Base-by-base conservation (phyloP, 2,797 vertebrate genomes). In the Alca torda region DNA sequence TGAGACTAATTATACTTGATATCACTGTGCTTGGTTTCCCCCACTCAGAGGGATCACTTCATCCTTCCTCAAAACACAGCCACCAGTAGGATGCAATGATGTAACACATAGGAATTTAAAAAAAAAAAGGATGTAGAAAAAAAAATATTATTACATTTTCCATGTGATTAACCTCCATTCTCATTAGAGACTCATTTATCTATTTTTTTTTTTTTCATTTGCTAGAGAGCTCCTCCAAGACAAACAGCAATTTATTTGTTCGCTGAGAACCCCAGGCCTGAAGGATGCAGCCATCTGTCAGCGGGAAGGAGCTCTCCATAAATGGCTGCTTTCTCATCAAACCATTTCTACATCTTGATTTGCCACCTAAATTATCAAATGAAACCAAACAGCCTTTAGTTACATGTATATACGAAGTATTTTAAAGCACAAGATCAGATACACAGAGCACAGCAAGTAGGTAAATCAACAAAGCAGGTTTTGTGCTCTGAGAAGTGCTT, bases 241-340 rank as follows among this genome's bases (percentile, higher is more conserved):
- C 84, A 88, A 84, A 48, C 84, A 90, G 89, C n/a, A 51, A 91
- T 84, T 72, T 81, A 80, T 95, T 95, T 92, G 89, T 89, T 95
- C 87, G 61, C 84, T 6, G 13, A 90, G 92, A 93, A 87, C 74
- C 81, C 82, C 1, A 2, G 93, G 82, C 54, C 86, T 28, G 67
- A 92, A 83, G 72, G 89, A 25, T 80, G 89, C 72, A 90, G 87
- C 93, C 95, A 96, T 94, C 94, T 96, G 96, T 78, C 93, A 87
- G 83, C 1, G 75, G 89, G 54, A 85, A 93, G 79, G 78, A 95
- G 93, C 84, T 89, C 81, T 83, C 90, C 9, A 6, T 41, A 37
- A 90, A 61, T 0, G 24, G 25, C 85, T 64, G 50, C 51, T 50
- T 63, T 13, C 63, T 73, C 90, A 65, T 60, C 73, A 91, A 81